Percentiles rank a stretch among this genome's conserved stretches.
phyloP scores from a whole-genome alignment of 2,797 vertebrate species.

The Cynodonichthys magdalenae region DNA sequence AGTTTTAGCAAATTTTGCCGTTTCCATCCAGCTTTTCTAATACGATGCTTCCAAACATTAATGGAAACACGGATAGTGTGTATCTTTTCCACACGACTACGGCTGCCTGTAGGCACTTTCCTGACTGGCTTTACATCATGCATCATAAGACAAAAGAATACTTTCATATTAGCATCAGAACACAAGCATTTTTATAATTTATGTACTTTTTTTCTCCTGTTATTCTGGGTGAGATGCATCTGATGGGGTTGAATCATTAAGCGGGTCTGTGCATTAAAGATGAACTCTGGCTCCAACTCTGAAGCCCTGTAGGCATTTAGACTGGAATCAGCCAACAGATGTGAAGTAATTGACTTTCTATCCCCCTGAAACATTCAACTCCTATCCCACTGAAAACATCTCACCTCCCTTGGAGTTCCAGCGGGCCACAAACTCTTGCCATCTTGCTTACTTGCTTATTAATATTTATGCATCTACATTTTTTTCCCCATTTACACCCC shows the following conservation, averaged over 20 bases:
- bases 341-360: slow-evolving; percentile 83
- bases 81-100: background rate
- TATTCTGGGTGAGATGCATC: slow-evolving; percentile 42
- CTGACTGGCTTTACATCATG: slow-evolving; percentile 12
- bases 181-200: slow-evolving; percentile 8
- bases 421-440: slow-evolving; percentile 66
- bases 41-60: too few species aligned
- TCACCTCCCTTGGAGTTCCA: slow-evolving; percentile 63
- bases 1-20: too few species aligned
- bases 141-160: slow-evolving; percentile 22
- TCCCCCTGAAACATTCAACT: slow-evolving; percentile 63
- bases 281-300: slow-evolving; percentile 71
- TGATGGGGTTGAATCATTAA: slow-evolving; percentile 41
- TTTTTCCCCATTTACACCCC: slow-evolving; percentile 57
- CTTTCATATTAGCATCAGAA: slow-evolving; percentile 37
- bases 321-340: slow-evolving; percentile 73
- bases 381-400: slow-evolving; percentile 59
- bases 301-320: slow-evolving; percentile 72
- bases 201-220: slow-evolving; percentile 2
- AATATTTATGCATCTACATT: slow-evolving; percentile 52
- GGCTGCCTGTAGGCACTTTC: slow-evolving; percentile 27
- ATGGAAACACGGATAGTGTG: background rate
- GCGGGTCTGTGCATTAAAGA: slow-evolving; percentile 38
- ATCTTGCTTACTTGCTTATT: slow-evolving; percentile 66
- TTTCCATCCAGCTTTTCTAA: too few species aligned